phyloP scores from a whole-genome alignment of 2,113 vertebrate genomes.

The Beaufortia kweichowensis region DNA sequence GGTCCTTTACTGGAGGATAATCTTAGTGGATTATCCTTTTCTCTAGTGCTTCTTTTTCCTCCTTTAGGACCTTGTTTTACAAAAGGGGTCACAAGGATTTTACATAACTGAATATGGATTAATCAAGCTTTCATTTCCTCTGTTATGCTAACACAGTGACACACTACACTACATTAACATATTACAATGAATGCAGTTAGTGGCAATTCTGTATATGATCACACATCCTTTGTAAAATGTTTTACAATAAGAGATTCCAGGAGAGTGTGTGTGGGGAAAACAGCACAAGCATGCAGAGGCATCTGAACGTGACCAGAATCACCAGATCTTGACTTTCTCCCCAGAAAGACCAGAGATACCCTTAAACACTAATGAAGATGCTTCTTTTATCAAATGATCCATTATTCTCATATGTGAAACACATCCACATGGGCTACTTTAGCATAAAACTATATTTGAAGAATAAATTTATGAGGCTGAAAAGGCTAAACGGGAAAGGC shows the following conservation, averaged over 20 bases:
- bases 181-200: not conserved
- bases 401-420: not conserved
- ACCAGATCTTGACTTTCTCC: not conserved
- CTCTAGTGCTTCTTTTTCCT: not conserved
- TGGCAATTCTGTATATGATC: too few relatives aligned
- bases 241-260: not conserved
- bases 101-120: not conserved
- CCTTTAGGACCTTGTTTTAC: not conserved
- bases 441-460: conserved; percentile 49
- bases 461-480: conserved; percentile 43
- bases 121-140: not conserved
- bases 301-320: not conserved
- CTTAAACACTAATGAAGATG: not conserved
- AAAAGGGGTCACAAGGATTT: not conserved
- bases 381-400: not conserved
- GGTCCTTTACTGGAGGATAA: not conserved
- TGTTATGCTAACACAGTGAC: too few relatives aligned
- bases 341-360: not conserved
- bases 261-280: not conserved
- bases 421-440: conserved; percentile 50
- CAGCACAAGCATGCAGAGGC: not conserved
- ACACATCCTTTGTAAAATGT: not conserved
- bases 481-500: conserved; percentile 8
- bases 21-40: conserved; percentile 22
- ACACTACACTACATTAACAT: too few relatives aligned